phyloP scores from a whole-genome alignment of 2,797 vertebrate genomes.

The Xyrichtys novacula region DNA sequence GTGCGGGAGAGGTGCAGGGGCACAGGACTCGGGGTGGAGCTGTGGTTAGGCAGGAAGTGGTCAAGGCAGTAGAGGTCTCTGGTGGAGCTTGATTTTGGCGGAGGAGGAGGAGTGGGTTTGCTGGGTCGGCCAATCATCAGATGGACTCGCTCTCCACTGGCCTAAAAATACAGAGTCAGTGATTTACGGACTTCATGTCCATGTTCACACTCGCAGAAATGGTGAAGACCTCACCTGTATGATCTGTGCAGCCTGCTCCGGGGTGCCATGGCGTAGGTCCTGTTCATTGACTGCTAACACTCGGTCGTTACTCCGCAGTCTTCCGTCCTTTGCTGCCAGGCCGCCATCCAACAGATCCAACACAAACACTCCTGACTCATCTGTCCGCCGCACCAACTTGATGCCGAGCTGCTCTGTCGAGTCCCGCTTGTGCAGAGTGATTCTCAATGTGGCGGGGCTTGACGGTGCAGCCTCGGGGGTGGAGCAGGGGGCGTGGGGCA shows the following conservation, averaged over 20 bases:
- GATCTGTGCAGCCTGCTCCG: constrained; percentile 97
- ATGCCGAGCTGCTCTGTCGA: constrained; percentile 97
- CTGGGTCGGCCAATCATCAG: constrained; percentile 91
- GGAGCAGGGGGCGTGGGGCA: constrained; percentile 73
- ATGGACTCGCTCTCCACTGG: constrained; percentile 95
- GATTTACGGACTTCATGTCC: background rate
- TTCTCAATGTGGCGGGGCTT: constrained; percentile 88
- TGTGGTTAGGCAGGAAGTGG: constrained; percentile 86
- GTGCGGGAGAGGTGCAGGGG: constrained; percentile 88
- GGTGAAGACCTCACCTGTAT: constrained; percentile 89
- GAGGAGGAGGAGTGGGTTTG: constrained; percentile 87
- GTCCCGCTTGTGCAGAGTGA: constrained; percentile 93
- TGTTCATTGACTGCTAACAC: constrained; percentile 96
- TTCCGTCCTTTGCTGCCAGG: constrained; percentile 93
- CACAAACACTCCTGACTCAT: constrained; percentile 96
- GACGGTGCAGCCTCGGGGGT: constrained; percentile 80
- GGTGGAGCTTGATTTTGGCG: constrained; percentile 86
- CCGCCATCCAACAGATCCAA: constrained; percentile 96
- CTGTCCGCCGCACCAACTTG: constrained; percentile 95
- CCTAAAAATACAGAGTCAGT: constrained; percentile 77
- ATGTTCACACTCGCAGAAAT: background rate
- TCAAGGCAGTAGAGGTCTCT: constrained; percentile 91
- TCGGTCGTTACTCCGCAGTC: constrained; percentile 94
- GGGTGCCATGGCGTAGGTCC: constrained; percentile 95
- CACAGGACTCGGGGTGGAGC: constrained; percentile 90